Conservation (phyloP, 2,113 vertebrate species). For the Globicephala melas region DNA sequence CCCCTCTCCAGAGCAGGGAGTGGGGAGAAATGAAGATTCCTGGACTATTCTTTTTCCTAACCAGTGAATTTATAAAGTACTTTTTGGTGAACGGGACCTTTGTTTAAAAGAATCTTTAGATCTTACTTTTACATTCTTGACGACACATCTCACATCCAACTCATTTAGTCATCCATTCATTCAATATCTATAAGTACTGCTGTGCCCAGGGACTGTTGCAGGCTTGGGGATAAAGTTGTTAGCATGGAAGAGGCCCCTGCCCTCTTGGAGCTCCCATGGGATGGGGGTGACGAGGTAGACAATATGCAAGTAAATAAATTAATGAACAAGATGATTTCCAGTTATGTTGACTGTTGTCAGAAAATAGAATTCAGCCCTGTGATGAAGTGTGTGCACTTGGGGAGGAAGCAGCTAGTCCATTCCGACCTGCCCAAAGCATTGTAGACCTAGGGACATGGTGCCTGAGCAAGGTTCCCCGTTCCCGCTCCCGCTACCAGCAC, state of each 20-base stretch:
- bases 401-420: background rate
- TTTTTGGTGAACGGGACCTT: background rate
- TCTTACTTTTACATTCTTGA: background rate
- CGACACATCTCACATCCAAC: background rate
- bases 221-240: too few species aligned
- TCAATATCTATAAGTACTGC: background rate
- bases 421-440: background rate
- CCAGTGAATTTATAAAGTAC: background rate
- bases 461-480: background rate
- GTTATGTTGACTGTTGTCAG: background rate
- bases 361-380: background rate
- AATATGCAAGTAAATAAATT: background rate
- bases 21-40: background rate
- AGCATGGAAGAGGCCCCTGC: too few species aligned
- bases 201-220: background rate
- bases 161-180: background rate
- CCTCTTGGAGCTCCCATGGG: background rate
- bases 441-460: background rate
- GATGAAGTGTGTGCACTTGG: background rate
- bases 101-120: background rate
- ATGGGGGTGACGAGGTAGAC: background rate
- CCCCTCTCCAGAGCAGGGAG: background rate
- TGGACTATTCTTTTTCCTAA: background rate
- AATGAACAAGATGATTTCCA: background rate
- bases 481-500: background rate